Base-by-base conservation (phyloP, 2,797 vertebrate genomes). In the Eurystomus glaucurus region DNA sequence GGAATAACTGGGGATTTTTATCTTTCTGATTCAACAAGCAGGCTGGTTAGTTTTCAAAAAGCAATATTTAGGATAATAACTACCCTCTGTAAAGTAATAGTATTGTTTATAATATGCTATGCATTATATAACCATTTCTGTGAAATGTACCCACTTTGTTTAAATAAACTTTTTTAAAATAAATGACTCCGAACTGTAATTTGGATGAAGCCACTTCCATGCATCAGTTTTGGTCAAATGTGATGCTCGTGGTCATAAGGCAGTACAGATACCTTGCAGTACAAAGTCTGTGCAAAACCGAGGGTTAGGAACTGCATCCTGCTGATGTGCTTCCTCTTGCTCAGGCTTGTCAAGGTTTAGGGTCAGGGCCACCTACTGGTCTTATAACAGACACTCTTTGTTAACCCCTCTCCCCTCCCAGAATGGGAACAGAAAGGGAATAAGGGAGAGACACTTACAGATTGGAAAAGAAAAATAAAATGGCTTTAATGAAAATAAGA, bases 121-220 rank as follows among this genome's bases (percentile, higher is more conserved):
- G 95, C 93, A 97, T 97, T 97, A 98, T 98, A 96, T 97, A 98
- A 97, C 97, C 98, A 98, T 98, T 98, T 98, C 98, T 98, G 96
- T 98, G 98, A 98, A 98, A 98, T 98, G 98, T 98, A 96, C 90
- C 91, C 91, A 96, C 85, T 95, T 94, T 97, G 69, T 97, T 98
- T 98, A 98, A 97, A 97, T 97, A 97, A 97, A 97, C 26, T 55
- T 88, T 89, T 93, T 80, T 68, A 72, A 95, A 95, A 58, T 58
- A 68, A 64, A 33, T 0, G 1, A 22, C 26, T 85, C 22, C 2
- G 5, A 58, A 5, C 11, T 31, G 1, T 83, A 16, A 81, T 75
- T 83, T 55, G 51, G 4, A 50, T 77, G 3, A 89, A 52, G 5
- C 1, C 14, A 19, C 1, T 72, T 87, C n/a, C 25, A 29, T 57